These are phyloP conservation scores for Noctua fimbriata DNA, from an alignment of 2,888 invertebrate species.

Conservation along the genomic window DNA sequence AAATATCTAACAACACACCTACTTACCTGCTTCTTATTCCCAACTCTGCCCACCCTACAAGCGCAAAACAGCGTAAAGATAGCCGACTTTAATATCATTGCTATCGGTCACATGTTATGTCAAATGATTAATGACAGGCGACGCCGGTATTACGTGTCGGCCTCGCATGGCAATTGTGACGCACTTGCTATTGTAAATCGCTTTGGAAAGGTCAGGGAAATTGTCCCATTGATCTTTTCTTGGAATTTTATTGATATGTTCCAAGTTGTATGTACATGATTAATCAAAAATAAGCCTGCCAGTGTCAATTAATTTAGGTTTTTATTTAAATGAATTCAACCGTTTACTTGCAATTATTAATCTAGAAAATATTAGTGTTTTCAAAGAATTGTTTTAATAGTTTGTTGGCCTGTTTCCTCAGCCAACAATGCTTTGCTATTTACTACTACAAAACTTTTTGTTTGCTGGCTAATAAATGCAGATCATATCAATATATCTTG, in stretches of 20 bases:
- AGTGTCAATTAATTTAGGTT: background rate
- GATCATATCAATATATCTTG: too few relatives aligned
- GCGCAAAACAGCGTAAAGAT: constrained; percentile 58
- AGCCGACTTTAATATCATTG: constrained; percentile 74
- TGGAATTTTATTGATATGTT: background rate
- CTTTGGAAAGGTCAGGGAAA: constrained; percentile 39
- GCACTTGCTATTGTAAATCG: constrained; percentile 50
- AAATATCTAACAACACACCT: background rate
- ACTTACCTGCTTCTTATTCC: background rate
- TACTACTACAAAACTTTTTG: background rate
- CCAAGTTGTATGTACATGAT: background rate
- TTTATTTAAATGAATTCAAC: background rate
- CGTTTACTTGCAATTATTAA: background rate
- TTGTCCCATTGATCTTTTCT: constrained; percentile 10
- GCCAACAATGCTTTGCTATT: background rate
- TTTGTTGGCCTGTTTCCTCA: background rate
- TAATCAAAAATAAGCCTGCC: background rate
- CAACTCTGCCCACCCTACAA: constrained; percentile 27
- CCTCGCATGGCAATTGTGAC: constrained; percentile 61
- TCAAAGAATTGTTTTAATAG: background rate
- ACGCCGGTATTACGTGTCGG: constrained; percentile 72
- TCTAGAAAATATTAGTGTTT: background rate
- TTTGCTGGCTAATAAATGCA: too few relatives aligned
- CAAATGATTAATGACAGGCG: constrained; percentile 79
- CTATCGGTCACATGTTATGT: constrained; percentile 76